Evolutionary conservation across 2,888 invertebrate species (phyloP), one percentile per base, ranked within the genome.

Genomic region (Xanthia icteritia): DNA sequence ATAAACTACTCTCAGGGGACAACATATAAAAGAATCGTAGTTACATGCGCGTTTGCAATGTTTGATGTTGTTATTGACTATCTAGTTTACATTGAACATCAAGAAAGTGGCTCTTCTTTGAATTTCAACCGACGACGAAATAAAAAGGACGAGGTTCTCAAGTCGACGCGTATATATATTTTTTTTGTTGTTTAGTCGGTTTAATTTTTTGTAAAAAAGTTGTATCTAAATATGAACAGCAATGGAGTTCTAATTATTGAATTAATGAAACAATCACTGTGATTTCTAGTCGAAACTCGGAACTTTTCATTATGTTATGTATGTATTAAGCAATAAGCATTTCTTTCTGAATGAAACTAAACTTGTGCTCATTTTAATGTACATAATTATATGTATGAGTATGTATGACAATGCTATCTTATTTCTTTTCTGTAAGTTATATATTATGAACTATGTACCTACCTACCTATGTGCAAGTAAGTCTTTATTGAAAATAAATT

Each of bases 261-360:
- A 80, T 81, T 83, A 88, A 88, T 88, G 81, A 90, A 92, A 91
- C 88, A 91, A 90, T 88, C 89, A 94, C 94, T 94, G 94, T 95
- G 94, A 95, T 95, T 94, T 94, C 94, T 95, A 95, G 95, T 95
- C 94, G 94, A 93, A 91, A 91, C 91, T 92, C 91, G 89, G 86
- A 91, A 93, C 91, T 93, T 93, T 90, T 90, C 87, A 88, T 88
- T 89, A 77, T 89, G 91, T 90, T 90, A 82, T 89, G 84, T 91
- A 91, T 91, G 89, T 92, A 89, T 89, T 91, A 92, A 92, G 90
- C 90, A 91, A 89, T 92, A 93, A 95, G 94, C 94, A 95, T 95
- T 95, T 95, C 91, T 93, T 87, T 91, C 89, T 93, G 88, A 93
- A 89, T 92, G 92, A 90, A 92, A 83, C 84, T 76, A 86, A 91